Evolutionary conservation across 1,140 invertebrate genomes (phyloP).

Genomic region (Pseudomyrmex pallidus): DNA sequence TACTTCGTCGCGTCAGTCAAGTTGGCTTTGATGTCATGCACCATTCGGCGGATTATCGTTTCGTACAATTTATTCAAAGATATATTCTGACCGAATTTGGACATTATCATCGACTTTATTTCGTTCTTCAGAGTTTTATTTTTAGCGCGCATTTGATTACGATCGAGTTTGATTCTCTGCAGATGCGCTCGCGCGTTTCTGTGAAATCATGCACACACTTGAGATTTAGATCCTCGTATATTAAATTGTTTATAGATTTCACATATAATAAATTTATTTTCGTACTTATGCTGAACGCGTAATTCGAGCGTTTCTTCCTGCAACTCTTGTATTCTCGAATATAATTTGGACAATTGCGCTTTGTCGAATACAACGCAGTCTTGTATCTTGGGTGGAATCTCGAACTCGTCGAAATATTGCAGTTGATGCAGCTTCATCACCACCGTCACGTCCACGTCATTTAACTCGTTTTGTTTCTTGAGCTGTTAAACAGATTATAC

Average conservation of each 20-base stretch:
- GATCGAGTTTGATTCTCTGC: constrained; percentile 86
- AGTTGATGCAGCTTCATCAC: constrained; percentile 89
- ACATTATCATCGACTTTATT: constrained; percentile 85
- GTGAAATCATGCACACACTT: constrained; percentile 20
- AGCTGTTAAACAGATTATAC: constrained; percentile 82
- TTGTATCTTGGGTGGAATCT: constrained; percentile 85
- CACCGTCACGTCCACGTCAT: constrained; percentile 88
- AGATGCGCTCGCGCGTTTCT: constrained; percentile 86
- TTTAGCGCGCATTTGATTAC: constrained; percentile 85
- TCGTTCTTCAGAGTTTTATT: constrained; percentile 84
- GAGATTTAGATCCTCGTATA: too few relatives aligned
- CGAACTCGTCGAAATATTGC: constrained; percentile 86
- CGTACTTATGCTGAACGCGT: constrained; percentile 87
- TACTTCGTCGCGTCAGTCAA: constrained; percentile 82
- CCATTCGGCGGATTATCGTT: constrained; percentile 85
- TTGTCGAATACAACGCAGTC: constrained; percentile 89
- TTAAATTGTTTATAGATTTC: neutral
- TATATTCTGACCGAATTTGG: constrained; percentile 86
- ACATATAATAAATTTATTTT: neutral
- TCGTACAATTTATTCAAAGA: constrained; percentile 87
- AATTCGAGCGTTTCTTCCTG: constrained; percentile 87
- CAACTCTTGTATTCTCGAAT: constrained; percentile 88
- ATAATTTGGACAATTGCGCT: constrained; percentile 85
- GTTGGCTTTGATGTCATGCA: constrained; percentile 85
- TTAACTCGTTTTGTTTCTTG: constrained; percentile 89